Conservation (phyloP, 2,113 vertebrate genomes). For the Hemiprocne comata region DNA sequence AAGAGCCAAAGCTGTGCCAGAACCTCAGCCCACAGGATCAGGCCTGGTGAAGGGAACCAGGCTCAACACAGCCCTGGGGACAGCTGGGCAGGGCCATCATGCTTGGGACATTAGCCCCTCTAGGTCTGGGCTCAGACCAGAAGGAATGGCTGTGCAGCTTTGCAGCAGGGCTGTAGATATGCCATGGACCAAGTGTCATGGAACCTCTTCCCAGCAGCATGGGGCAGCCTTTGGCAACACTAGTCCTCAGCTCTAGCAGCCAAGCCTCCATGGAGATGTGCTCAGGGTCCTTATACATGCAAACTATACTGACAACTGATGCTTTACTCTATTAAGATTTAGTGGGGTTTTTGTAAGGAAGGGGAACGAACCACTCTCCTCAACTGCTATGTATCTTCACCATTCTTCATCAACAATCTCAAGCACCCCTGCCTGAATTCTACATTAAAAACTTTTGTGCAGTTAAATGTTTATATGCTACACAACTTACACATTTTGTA, state of each 20-base stretch:
- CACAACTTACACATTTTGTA: background rate
- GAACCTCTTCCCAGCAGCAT: no score
- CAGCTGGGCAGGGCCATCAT: background rate
- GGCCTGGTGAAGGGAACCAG: background rate
- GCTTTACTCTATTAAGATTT: background rate
- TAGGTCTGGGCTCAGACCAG: background rate
- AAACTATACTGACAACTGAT: no score
- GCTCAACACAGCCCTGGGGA: background rate
- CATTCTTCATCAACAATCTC: background rate
- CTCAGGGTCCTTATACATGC: background rate
- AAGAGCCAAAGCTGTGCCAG: background rate
- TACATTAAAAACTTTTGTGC: rapidly evolving
- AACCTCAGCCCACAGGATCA: background rate
- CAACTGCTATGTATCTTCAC: background rate
- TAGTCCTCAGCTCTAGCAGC: no score
- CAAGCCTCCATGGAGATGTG: no score
- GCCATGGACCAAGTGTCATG: background rate
- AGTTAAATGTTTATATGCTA: background rate
- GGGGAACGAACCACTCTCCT: background rate
- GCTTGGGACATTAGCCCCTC: background rate
- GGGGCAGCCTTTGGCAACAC: background rate
- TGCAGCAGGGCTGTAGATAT: background rate
- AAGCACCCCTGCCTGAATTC: background rate
- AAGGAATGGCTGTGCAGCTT: no score
- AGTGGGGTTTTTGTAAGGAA: background rate